phyloP scores from a whole-genome alignment of 2,797 vertebrate species.

The Lemur catta region DNA sequence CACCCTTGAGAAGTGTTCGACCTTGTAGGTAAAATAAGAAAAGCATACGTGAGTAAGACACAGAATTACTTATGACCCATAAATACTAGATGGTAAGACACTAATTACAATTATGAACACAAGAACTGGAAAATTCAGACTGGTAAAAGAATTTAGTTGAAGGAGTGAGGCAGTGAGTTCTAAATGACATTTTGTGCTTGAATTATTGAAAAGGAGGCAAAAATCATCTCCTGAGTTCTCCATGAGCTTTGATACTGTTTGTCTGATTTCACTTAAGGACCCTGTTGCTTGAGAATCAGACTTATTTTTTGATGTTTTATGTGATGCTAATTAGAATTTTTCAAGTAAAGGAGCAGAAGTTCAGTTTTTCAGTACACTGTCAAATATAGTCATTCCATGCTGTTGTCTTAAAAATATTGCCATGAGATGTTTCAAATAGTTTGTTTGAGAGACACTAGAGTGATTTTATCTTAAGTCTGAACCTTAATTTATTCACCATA shows the following conservation, averaged over 20 bases:
- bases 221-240: not conserved
- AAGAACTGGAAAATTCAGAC: not conserved
- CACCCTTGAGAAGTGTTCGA: not conserved
- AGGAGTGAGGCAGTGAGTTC: not conserved
- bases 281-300: not conserved
- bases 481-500: not conserved
- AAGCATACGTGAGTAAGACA: not conserved
- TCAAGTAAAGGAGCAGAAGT: not conserved
- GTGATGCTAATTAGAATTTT: not conserved
- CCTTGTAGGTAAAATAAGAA: not conserved
- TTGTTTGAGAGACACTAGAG: not conserved
- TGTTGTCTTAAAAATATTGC: not conserved
- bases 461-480: not conserved
- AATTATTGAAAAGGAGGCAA: not conserved
- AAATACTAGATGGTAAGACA: not conserved
- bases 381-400: not conserved
- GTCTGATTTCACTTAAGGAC: not conserved
- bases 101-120: not conserved
- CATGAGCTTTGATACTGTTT: not conserved
- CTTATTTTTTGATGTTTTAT: not conserved
- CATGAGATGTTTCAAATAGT: not conserved
- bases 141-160: not conserved
- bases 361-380: not conserved
- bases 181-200: not conserved
- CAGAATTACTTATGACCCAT: not conserved